Conservation (phyloP, 2,113 vertebrate genomes). For the Cottus gobio region DNA sequence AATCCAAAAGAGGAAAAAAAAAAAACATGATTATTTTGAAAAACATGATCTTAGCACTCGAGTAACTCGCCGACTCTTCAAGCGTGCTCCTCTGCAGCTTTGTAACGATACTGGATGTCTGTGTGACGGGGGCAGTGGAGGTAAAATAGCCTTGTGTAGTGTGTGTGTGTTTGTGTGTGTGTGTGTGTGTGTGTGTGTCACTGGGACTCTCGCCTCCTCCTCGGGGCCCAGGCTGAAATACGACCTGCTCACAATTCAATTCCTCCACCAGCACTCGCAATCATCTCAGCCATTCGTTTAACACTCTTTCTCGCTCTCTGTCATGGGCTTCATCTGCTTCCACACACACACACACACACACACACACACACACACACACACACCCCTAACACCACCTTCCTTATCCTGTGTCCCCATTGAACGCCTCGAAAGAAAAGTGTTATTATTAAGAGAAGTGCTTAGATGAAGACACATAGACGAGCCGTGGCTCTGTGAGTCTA, state of each 20-base stretch:
- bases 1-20: not conserved
- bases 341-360: slow-evolving; percentile 30
- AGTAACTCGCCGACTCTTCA: not conserved
- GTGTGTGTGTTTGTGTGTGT: slow-evolving; percentile 10
- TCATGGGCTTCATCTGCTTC: slow-evolving; percentile 23
- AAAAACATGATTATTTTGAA: not conserved
- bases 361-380: slow-evolving; percentile 39
- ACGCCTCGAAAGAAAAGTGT: slow-evolving; percentile 32
- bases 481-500: not conserved
- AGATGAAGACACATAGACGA: not conserved
- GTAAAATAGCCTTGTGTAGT: slow-evolving; percentile 6
- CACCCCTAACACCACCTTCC: not conserved
- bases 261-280: slow-evolving; percentile 61
- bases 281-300: slow-evolving; percentile 71
- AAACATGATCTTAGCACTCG: not conserved
- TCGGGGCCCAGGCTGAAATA: slow-evolving; percentile 59
- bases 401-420: not conserved
- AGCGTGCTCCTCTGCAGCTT: slow-evolving; percentile 6
- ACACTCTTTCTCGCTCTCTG: slow-evolving; percentile 29
- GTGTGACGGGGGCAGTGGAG: slow-evolving; percentile 1
- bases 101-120: slow-evolving; percentile 23
- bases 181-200: slow-evolving; percentile 4
- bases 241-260: slow-evolving; percentile 66
- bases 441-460: slow-evolving; percentile 59
- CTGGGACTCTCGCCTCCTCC: slow-evolving; percentile 5